These are phyloP conservation scores for Allophyes oxyacanthae DNA, from an alignment of 2,888 invertebrate species.

Conservation along the genomic window DNA sequence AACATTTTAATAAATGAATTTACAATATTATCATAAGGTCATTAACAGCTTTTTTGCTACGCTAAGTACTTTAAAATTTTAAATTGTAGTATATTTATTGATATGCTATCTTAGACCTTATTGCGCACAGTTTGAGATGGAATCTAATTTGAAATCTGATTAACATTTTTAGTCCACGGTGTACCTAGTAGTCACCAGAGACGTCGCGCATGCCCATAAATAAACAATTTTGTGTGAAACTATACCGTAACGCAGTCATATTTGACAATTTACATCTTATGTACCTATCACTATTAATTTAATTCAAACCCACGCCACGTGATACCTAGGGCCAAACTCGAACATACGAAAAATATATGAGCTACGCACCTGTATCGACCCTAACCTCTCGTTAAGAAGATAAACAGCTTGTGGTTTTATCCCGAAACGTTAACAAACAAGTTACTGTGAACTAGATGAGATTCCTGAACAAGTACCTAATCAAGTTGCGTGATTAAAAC, in stretches of 20 bases:
- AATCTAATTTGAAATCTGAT: too few species aligned
- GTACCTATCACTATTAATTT: slow-evolving; percentile 49
- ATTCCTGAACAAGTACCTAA: slow-evolving; percentile 40
- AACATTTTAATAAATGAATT: too few species aligned
- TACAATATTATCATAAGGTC: too few species aligned
- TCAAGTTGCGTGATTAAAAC: slow-evolving; percentile 46
- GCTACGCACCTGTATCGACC: slow-evolving; percentile 25
- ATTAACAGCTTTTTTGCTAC: too few species aligned
- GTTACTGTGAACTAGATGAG: slow-evolving; percentile 44
- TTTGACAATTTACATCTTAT: slow-evolving; percentile 44
- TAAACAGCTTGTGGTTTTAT: slow-evolving; percentile 62
- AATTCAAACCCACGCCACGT: slow-evolving; percentile 37
- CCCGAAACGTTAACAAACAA: slow-evolving; percentile 41
- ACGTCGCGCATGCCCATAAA: too few species aligned
- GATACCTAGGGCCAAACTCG: slow-evolving; percentile 18
- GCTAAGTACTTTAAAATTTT: too few species aligned
- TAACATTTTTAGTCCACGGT: too few species aligned
- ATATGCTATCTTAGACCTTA: too few species aligned
- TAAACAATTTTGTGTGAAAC: slow-evolving; percentile 39
- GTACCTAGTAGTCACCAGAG: too few species aligned
- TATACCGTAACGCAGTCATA: slow-evolving; percentile 23
- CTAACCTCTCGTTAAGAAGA: slow-evolving; percentile 59
- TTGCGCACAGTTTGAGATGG: too few species aligned
- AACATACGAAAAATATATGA: slow-evolving; percentile 37
- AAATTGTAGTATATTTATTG: too few species aligned